These are phyloP conservation scores for Phaenicophaeus curvirostris DNA, from an alignment of 2,797 vertebrate genomes.

Conservation along the genomic window DNA sequence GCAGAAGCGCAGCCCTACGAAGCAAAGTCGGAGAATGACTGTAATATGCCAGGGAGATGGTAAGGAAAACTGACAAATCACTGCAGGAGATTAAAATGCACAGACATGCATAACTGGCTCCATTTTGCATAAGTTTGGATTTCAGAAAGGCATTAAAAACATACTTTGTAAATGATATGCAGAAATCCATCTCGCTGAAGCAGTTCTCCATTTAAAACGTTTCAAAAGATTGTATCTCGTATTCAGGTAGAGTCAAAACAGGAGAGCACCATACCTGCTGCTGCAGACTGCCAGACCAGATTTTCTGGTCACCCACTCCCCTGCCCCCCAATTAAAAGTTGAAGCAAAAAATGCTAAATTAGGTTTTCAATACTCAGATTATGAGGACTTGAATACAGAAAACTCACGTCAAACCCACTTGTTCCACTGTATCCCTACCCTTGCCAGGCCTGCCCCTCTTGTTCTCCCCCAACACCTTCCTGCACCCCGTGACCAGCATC, in stretches of 20 bases:
- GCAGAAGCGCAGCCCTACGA: conserved; percentile 74
- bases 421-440: neutral
- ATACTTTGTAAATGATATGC: conserved; percentile 68
- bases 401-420: neutral
- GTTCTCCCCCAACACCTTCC: neutral
- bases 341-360: neutral
- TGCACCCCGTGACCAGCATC: neutral
- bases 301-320: neutral
- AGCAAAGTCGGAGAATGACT: conserved; percentile 84
- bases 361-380: neutral
- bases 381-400: neutral
- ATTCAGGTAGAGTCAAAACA: conserved; percentile 11
- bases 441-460: neutral
- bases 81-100: conserved; percentile 72
- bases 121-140: conserved; percentile 66
- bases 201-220: conserved; percentile 54
- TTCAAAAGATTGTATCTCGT: conserved; percentile 56
- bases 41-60: conserved; percentile 61
- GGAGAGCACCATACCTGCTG: neutral
- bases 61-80: conserved; percentile 58
- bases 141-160: conserved; percentile 68
- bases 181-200: conserved; percentile 53
- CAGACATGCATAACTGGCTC: conserved; percentile 53
- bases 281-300: conserved; percentile 35
- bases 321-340: neutral